Percentiles rank a stretch among this genome's conserved stretches.
phyloP scores from a whole-genome alignment of 1,140 invertebrate species.

The Drosophila triauraria region DNA sequence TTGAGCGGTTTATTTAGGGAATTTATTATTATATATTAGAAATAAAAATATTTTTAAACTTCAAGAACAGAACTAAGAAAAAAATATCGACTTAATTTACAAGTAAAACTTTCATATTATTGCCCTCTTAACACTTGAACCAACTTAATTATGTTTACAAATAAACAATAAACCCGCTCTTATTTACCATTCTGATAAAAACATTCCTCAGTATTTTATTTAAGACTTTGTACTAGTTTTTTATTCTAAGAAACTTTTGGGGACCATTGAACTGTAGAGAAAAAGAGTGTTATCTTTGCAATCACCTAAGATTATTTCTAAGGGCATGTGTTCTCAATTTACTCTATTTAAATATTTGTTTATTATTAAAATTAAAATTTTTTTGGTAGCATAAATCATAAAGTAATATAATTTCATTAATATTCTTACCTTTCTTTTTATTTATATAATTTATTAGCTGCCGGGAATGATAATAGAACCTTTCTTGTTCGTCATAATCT shows the following conservation, averaged over 20 bases:
- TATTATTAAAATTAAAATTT: not conserved
- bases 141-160: not conserved
- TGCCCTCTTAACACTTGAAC: not conserved
- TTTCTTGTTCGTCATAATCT: slow-evolving; percentile 90
- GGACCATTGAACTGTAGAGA: not conserved
- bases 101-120: no score
- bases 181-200: not conserved
- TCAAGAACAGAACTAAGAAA: no score
- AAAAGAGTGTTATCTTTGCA: not conserved
- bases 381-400: no score
- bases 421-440: not conserved
- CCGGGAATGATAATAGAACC: slow-evolving; percentile 92
- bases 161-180: not conserved
- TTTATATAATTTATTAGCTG: slow-evolving; percentile 84
- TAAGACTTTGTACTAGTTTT: not conserved
- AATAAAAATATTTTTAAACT: no score
- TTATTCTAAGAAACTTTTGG: not conserved
- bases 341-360: not conserved
- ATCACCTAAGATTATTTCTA: not conserved
- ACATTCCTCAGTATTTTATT: not conserved
- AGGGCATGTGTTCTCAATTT: not conserved
- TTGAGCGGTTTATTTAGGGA: not conserved
- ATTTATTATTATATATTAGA: not conserved
- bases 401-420: no score
- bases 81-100: not conserved